These are phyloP conservation scores for Hemitrygon akajei DNA, from an alignment of 2,797 vertebrate species.

Conservation along the genomic window DNA sequence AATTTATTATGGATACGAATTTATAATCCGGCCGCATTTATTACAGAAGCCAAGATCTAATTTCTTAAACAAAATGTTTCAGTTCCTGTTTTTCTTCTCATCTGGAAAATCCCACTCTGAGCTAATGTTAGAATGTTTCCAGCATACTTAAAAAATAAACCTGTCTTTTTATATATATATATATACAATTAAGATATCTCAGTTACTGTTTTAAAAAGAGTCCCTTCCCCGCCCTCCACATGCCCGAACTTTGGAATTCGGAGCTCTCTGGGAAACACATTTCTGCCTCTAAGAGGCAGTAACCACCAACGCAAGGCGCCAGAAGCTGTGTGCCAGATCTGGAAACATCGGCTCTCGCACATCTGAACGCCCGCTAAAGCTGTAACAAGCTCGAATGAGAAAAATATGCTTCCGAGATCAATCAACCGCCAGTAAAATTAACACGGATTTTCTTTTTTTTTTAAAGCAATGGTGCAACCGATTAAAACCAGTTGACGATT, in stretches of 20 bases:
- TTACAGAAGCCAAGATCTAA: neutral
- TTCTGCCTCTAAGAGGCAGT: conserved; percentile 22
- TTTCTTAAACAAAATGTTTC: neutral
- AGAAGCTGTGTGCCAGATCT: neutral
- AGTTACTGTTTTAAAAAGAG: neutral
- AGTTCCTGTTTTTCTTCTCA: neutral
- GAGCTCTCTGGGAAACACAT: neutral
- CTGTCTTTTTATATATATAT: no score
- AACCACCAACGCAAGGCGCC: neutral
- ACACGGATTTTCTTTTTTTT: neutral
- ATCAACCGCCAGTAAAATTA: conserved; percentile 4
- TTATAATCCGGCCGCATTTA: no score
- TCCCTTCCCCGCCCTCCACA: neutral
- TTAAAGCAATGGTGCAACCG: neutral
- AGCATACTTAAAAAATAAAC: neutral
- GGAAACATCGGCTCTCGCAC: neutral
- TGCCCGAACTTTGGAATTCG: neutral
- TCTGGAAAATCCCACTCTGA: neutral
- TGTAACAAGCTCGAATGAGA: neutral
- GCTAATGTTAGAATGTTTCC: neutral
- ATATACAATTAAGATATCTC: neutral
- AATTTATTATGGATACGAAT: neutral
- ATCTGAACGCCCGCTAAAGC: neutral
- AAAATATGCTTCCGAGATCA: neutral
- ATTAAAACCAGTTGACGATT: neutral